These are phyloP conservation scores for Elegia similella DNA, from an alignment of 2,888 invertebrate genomes.

Conservation along the genomic window DNA sequence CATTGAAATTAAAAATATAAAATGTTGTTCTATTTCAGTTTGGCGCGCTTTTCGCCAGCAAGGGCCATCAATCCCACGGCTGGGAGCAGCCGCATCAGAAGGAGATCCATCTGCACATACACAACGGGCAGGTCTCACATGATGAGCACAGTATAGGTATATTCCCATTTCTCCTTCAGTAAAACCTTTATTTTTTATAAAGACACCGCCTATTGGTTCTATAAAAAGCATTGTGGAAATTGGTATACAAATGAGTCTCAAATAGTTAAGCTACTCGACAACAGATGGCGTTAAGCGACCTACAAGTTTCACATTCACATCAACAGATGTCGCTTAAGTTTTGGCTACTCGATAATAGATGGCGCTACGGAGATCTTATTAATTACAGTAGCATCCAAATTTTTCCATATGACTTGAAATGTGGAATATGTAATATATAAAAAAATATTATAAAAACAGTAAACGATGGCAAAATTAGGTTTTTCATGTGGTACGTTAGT, in stretches of 20 bases:
- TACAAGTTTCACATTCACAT: background rate
- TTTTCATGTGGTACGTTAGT: too few species aligned
- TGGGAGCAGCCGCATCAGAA: conserved; percentile 62
- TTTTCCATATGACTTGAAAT: too few species aligned
- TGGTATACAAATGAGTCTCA: too few species aligned
- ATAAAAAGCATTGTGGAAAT: too few species aligned
- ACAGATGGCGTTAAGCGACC: conserved; percentile 35
- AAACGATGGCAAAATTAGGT: too few species aligned
- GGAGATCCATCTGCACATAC: conserved; percentile 74
- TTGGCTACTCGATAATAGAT: background rate
- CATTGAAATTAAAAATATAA: too few species aligned
- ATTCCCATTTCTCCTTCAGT: too few species aligned
- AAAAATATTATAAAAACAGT: too few species aligned
- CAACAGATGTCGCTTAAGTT: background rate
- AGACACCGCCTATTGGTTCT: conserved; percentile 7
- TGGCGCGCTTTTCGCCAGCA: conserved; percentile 58
- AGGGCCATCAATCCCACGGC: conserved; percentile 45
- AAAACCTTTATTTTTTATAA: background rate
- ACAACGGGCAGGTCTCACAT: conserved; percentile 48
- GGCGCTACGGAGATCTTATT: too few species aligned
- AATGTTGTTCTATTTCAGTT: conserved; percentile 44
- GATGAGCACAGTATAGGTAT: conserved; percentile 43
- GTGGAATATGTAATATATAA: too few species aligned
- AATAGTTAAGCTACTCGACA: conserved; percentile 19
- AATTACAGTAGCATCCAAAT: too few species aligned